Evolutionary conservation across 2,113 vertebrate species (phyloP).

Genomic region (Ibidorhyncha struthersii): DNA sequence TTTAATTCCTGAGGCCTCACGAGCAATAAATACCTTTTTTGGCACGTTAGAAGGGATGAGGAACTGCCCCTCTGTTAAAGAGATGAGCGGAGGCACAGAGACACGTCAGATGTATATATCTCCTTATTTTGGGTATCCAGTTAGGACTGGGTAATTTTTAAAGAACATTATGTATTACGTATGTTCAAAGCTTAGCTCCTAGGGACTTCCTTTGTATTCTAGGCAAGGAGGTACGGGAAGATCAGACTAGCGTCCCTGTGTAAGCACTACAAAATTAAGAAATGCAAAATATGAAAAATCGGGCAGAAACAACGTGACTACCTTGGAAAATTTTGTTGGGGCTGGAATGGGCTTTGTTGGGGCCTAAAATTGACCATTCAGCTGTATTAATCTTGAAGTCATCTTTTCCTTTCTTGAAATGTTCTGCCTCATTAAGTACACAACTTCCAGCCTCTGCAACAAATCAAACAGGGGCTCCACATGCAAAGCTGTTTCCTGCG

Average conservation of each 20-base stretch:
- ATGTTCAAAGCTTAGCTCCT: neutral
- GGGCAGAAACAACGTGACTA: neutral
- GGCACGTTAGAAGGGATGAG: neutral
- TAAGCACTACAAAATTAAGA: neutral
- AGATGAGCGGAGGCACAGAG: fast-evolving
- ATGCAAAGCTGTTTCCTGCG: neutral
- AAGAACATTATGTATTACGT: neutral
- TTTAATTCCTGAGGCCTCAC: neutral
- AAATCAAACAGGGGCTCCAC: neutral
- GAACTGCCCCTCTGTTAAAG: neutral
- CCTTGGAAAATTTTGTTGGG: neutral
- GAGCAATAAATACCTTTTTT: neutral
- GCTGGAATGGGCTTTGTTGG: neutral
- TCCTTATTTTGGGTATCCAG: neutral
- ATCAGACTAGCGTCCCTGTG: neutral
- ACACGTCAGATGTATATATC: neutral
- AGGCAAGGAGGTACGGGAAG: neutral
- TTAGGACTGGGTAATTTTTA: neutral
- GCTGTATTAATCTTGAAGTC: neutral
- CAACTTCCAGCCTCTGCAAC: neutral
- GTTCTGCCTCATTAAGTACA: neutral
- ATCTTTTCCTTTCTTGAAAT: neutral
- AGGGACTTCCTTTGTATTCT: neutral
- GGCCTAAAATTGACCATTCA: neutral
- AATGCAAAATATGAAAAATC: neutral